Evolutionary conservation across 2,888 invertebrate species (phyloP), one percentile per base, ranked within the genome.

Genomic region (Protodeltote pygarga): DNA sequence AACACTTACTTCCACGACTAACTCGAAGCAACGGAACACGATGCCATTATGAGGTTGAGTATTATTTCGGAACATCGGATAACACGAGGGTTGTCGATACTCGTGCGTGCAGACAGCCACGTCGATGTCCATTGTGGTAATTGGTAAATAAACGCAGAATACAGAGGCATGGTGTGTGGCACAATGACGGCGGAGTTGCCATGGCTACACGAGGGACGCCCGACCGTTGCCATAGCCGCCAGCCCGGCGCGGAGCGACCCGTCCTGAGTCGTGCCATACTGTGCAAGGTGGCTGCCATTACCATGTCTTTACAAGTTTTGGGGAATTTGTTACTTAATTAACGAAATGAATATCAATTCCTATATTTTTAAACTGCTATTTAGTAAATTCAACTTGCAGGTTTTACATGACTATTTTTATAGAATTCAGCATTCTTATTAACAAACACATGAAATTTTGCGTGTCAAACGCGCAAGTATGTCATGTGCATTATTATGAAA

Each of bases 91-190:
- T 64, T 58, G 67, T 68, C 61, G 66, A 68, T 70, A 52, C 35
- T 39, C 31, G 55, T 68, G 68, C 76, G 74, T 72, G 75, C 69
- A 72, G 78, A 70, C 70, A 35, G 55, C 69, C 72, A 70, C 73
- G 58, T 64, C 65, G 59, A 61, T 77, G 76, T 73, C 77, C 73
- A 76, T 72, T 75, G 73, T 69, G 71, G 71, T 82, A 75, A 82
- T 83, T 81, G 75, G 83, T 85, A 86, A 85, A 85, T 84, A 85
- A 81, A 84, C 77, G 75, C 49, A 52, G 60, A 57, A 74, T 75
- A 78, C 74, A 73, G 65, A 48, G 60, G 57, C 57, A 71, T 65
- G 65, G 57, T 71, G 74, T 71, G 74, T 72, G 65, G 42, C 59
- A 62, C 58, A 59, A 61, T 51, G 52, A 41, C 40, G 53, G 42